Conservation (phyloP, 2,888 invertebrate genomes). For the Brachycybe producta region DNA sequence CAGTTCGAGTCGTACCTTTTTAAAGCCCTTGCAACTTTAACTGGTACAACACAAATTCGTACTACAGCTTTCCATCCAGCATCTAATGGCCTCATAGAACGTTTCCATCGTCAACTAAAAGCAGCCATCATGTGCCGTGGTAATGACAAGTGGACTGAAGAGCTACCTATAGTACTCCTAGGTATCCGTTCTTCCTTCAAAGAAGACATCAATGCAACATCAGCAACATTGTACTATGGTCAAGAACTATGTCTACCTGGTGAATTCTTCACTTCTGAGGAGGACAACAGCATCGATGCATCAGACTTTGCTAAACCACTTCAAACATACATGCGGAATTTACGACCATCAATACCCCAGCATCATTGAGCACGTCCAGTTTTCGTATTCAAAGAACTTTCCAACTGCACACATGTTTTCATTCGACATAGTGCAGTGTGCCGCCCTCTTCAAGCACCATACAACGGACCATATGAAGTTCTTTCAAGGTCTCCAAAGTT, state of each 20-base stretch:
- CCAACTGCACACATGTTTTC: background rate
- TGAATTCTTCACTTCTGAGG: background rate
- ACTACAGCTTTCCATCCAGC: conserved; percentile 24
- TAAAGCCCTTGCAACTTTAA: conserved; percentile 10
- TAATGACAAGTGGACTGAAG: background rate
- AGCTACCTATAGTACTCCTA: background rate
- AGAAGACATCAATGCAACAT: background rate
- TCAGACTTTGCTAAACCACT: background rate
- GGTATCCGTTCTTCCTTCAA: conserved; percentile 1
- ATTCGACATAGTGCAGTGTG: background rate
- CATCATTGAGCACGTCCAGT: background rate
- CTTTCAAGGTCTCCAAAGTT: background rate
- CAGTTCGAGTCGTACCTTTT: conserved; percentile 22
- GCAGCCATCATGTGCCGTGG: conserved; percentile 21
- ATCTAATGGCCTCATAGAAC: conserved; percentile 26
- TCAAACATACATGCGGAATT: background rate
- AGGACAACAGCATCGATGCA: too few species aligned
- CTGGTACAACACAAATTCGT: conserved; percentile 17
- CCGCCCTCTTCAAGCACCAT: background rate
- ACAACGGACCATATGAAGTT: background rate
- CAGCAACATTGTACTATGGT: background rate
- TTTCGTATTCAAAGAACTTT: background rate
- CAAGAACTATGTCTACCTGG: background rate
- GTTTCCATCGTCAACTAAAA: conserved; percentile 26
- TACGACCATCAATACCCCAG: background rate